A percentile compares a stretch with the other conserved stretches of the same genome.
phyloP scores from a whole-genome alignment of 53 echinoderm and acorn worm genomes.

The Paracentrotus lividus region DNA sequence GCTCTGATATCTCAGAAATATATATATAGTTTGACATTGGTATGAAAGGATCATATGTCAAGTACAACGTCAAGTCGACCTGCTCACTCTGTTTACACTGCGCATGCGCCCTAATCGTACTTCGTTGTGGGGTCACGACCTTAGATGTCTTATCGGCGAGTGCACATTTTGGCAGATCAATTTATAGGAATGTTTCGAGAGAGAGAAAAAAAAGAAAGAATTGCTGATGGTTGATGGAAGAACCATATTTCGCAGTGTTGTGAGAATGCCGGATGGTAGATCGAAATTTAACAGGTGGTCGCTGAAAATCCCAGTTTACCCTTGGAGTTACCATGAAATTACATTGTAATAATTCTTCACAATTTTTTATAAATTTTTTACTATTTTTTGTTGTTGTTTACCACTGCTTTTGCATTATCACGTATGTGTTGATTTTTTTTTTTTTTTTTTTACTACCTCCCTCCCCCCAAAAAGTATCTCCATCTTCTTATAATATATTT shows the following conservation, averaged over 20 bases:
- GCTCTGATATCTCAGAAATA: too few relatives aligned
- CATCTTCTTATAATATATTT: too few relatives aligned
- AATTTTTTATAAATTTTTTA: too few relatives aligned
- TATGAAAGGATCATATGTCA: constrained; percentile 48
- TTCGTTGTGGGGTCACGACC: constrained; percentile 53
- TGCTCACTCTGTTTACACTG: constrained; percentile 13
- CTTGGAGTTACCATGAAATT: too few relatives aligned
- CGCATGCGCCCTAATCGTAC: constrained; percentile 2
- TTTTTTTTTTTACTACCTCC: too few relatives aligned
- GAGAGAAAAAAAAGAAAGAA: background rate
- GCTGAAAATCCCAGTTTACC: too few relatives aligned
- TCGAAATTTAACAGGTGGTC: constrained; percentile 54
- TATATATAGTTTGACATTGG: constrained; percentile 49
- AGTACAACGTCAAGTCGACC: constrained; percentile 52
- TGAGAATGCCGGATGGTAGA: background rate
- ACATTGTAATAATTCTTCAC: too few relatives aligned
- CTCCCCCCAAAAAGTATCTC: too few relatives aligned
- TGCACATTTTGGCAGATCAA: constrained; percentile 65
- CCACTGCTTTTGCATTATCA: too few relatives aligned
- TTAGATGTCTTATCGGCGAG: constrained; percentile 59
- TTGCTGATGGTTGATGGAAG: constrained; percentile 41
- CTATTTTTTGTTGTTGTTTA: too few relatives aligned
- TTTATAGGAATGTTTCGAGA: constrained; percentile 48
- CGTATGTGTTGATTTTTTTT: too few relatives aligned
- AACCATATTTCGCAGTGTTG: constrained; percentile 18